Conservation (phyloP, 2,888 invertebrate species). For the Coleophora deauratella region DNA sequence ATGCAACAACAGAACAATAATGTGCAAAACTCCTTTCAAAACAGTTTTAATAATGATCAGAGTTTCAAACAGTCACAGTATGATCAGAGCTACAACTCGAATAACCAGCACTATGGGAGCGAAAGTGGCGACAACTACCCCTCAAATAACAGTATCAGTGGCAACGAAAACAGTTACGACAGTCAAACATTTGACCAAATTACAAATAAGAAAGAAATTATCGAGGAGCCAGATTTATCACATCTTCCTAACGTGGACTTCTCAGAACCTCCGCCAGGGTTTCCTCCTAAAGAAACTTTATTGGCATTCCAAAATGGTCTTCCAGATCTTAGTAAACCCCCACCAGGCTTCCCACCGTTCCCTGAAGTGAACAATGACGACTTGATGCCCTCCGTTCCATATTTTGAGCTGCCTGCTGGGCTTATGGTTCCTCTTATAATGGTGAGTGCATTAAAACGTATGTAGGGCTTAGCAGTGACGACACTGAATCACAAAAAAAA, state of each 20-base stretch:
- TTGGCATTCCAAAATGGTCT: conserved; percentile 75
- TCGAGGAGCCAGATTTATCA: conserved; percentile 46
- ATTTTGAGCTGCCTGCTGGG: conserved; percentile 97
- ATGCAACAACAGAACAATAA: conserved; percentile 40
- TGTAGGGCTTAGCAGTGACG: not conserved
- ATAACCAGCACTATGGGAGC: conserved; percentile 50
- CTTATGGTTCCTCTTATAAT: conserved; percentile 98
- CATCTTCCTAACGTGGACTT: conserved; percentile 61
- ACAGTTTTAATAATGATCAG: conserved; percentile 50
- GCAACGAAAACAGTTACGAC: conserved; percentile 68
- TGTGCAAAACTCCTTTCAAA: conserved; percentile 41
- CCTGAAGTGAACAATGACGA: conserved; percentile 76
- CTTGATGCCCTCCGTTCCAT: conserved; percentile 92
- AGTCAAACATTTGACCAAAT: conserved; percentile 63
- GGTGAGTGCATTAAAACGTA: conserved; percentile 57
- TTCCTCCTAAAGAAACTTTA: conserved; percentile 37
- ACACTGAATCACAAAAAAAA: too few relatives aligned
- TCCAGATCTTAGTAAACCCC: conserved; percentile 90
- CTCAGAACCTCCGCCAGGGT: conserved; percentile 66
- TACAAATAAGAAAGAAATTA: conserved; percentile 34
- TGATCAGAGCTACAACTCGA: conserved; percentile 46
- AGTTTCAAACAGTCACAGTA: conserved; percentile 44
- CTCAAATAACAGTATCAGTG: conserved; percentile 61
- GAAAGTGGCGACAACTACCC: conserved; percentile 60
- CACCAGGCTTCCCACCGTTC: conserved; percentile 82